Conservation (phyloP, 1,140 invertebrate species). For the Idris sp. region DNA sequence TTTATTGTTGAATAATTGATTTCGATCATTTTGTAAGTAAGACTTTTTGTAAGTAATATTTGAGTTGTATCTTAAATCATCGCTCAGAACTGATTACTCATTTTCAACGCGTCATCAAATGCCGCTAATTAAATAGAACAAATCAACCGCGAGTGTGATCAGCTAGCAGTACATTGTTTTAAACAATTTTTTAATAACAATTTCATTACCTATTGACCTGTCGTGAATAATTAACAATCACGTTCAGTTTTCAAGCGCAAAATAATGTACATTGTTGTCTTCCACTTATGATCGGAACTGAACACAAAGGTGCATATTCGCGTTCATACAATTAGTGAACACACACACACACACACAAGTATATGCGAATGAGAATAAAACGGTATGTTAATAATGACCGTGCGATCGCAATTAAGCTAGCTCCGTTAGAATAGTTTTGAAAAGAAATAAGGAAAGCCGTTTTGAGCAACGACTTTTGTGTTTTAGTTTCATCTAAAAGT, state of each 20-base stretch:
- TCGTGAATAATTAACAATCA: slow-evolving; percentile 48
- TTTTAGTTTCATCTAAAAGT: no score
- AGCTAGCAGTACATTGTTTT: no score
- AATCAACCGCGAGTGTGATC: no score
- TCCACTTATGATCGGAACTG: slow-evolving; percentile 20
- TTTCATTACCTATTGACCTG: slow-evolving; percentile 44
- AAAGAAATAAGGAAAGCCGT: slow-evolving; percentile 8
- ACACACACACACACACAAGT: slow-evolving; percentile 13
- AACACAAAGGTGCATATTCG: slow-evolving; percentile 19
- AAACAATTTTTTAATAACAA: slow-evolving; percentile 28
- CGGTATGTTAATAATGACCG: slow-evolving; percentile 32
- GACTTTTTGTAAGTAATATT: no score
- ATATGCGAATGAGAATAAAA: slow-evolving; percentile 33
- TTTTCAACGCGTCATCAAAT: slow-evolving; percentile 25
- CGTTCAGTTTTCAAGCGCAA: slow-evolving; percentile 23
- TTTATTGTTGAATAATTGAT: no score
- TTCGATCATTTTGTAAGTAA: no score
- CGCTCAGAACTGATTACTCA: slow-evolving; percentile 12
- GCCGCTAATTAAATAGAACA: slow-evolving; percentile 20
- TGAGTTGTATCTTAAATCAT: slow-evolving; percentile 4
- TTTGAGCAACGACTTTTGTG: no score
- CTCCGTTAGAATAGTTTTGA: slow-evolving; percentile 28
- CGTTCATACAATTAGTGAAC: slow-evolving; percentile 22
- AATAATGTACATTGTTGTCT: slow-evolving; percentile 38
- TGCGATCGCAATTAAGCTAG: slow-evolving; percentile 36